Evolutionary conservation across 92 coral and sea anemone species (phyloP).

Genomic region (Phenganax marumi): DNA sequence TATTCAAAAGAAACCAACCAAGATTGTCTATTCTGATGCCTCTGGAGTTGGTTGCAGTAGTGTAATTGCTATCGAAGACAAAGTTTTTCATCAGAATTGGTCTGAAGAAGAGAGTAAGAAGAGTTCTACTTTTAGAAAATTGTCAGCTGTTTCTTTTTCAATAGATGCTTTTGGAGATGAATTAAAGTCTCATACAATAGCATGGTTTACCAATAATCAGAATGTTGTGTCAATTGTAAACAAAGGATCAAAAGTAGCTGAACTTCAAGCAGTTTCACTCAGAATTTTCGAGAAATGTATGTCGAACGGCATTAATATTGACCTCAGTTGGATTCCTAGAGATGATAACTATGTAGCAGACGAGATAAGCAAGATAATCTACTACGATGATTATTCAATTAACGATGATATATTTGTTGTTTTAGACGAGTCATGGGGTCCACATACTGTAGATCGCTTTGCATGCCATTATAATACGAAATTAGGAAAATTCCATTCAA

Average conservation of each 20-base stretch:
- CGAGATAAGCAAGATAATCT: slow-evolving; percentile 25
- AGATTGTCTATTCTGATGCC: no score
- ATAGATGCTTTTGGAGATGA: no score
- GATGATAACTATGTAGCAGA: slow-evolving; percentile 46
- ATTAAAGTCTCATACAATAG: no score
- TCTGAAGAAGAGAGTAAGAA: no score
- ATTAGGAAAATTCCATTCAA: slow-evolving; percentile 34
- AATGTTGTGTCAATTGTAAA: no score
- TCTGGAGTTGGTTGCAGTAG: no score
- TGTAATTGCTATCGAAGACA: no score
- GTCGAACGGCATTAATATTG: slow-evolving; percentile 8
- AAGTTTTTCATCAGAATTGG: no score
- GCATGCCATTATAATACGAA: slow-evolving; percentile 42
- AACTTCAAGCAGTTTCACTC: not conserved
- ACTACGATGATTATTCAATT: slow-evolving; percentile 48
- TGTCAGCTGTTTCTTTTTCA: no score
- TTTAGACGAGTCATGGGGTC: slow-evolving; percentile 49
- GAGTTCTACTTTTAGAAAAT: no score
- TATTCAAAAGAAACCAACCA: no score
- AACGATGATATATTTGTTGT: slow-evolving; percentile 39
- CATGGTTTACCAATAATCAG: no score
- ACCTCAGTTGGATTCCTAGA: slow-evolving; percentile 53
- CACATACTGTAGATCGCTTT: slow-evolving; percentile 44
- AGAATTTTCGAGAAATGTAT: not conserved
- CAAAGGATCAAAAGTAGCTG: slow-evolving; percentile 12